Evolutionary conservation across 1,140 invertebrate genomes (phyloP), one percentile per base, ranked within the genome.

Genomic region (Drosophila willistoni): DNA sequence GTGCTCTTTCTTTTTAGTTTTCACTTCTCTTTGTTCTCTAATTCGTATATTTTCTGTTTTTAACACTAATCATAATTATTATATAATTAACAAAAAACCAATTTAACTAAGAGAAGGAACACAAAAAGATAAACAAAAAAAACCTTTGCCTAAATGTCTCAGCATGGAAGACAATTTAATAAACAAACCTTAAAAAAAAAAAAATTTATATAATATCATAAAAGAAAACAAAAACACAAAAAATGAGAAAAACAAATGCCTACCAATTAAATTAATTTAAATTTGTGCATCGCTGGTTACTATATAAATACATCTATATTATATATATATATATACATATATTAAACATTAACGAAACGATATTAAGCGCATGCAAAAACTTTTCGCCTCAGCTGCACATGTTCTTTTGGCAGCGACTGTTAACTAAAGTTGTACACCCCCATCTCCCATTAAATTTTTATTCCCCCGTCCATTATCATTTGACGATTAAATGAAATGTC

Each of bases 101-200:
- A 70, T 76, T 76, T 67, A 77, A 70, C 64, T 57, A 69, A 39
- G 63, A 60, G 14, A 61, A 64, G 65, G 33, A 29, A 64, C 60
- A 77, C 54, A 64, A 79, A 79, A 81, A 29, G 6, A 29, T 29
- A 29, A 29, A 75, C n/a, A 73, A 64, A 84, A 82, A 42, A 63
- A 76, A 76, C 66, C 60, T 87, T 89, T 89, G 84, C 84, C 84
- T 89, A 89, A 84, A 89, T 89, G 84, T 89, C 84, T 89, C 84
- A 78, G 77, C 64, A 77, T 51, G 61, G 84, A 87, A 89, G 84
- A 89, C 84, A 89, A 81, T 77, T 74, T 78, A 89, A 86, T 89
- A 72, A 78, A 77, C n/a, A 57, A 57, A 56, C 44, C 44, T 73
- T 71, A 87, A 87, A 85, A 86, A 87, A 87, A 85, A 86, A 64